Evolutionary conservation across 2,888 invertebrate genomes (phyloP), one percentile per base, ranked within the genome.

Genomic region (Drosophila colorata): DNA sequence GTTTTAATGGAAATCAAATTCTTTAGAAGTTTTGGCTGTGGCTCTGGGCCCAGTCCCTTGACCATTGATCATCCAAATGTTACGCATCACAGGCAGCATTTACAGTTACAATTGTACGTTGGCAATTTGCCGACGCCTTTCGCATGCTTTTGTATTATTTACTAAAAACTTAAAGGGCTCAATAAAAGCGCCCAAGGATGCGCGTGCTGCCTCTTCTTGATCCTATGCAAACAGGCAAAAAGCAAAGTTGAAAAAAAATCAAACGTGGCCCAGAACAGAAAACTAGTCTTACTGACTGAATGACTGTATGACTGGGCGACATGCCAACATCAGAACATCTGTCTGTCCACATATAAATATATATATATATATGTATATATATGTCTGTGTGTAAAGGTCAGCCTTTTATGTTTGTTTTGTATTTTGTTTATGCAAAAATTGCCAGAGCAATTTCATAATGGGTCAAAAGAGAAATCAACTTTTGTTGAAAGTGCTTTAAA

Each of bases 381-480:
- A 41, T 58, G 48, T 65, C 18, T 70, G 41, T 69, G 65, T 44
- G 38, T 63, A 85, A 85, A 80, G 85, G 85, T 86, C 84, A 78
- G 73, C 78, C 69, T 82, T 85, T 81, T 74, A 77, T 79, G 82
- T 86, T 85, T 87, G 74, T 87, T 84, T 85, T 78, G 84, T 85
- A 83, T 86, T 83, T 87, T 86, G 86, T 83, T 86, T 83, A 83
- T 86, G 82, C 88, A 80, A 86, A 84, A 87, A 80, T 86, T 82
- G 80, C 87, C 80, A 72, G 77, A 84, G 87, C 87, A 86, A 87
- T 87, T 86, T 87, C 82, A 80, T 88, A 87, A 87, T 87, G 87
- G 87, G 87, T 84, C 87, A 88, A 88, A 87, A 74, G 87, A 87
- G 88, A 87, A 87, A 87, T 87, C 87, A 87, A 87, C 81, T 88